phyloP scores from a whole-genome alignment of 2,113 vertebrate species.

The Mustela lutreola region DNA sequence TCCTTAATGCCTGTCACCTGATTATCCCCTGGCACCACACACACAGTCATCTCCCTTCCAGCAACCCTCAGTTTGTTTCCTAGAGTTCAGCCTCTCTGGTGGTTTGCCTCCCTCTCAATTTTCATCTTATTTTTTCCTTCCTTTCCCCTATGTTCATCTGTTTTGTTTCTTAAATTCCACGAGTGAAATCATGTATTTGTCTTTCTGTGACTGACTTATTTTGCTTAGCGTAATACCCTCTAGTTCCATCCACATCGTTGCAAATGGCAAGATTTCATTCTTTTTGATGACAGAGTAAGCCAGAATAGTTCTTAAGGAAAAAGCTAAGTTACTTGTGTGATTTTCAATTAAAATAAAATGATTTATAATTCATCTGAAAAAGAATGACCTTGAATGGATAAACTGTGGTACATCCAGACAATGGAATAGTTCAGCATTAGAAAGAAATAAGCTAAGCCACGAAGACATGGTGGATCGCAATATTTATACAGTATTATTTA shows the following conservation, averaged over 20 bases:
- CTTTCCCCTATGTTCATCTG: not conserved
- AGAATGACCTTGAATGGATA: not conserved
- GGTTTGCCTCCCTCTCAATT: not conserved
- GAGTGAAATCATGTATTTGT: not conserved
- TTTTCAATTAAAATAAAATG: not conserved
- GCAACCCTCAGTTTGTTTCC: not conserved
- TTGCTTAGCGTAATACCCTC: not conserved
- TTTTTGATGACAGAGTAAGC: not conserved
- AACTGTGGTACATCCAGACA: not conserved
- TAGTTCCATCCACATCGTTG: not conserved
- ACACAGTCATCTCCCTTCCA: not conserved
- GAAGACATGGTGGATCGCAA: not conserved
- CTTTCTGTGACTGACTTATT: not conserved
- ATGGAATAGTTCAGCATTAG: not conserved
- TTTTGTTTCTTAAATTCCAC: not conserved
- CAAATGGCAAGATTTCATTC: not conserved
- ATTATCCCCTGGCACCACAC: not conserved
- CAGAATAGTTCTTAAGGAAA: not conserved
- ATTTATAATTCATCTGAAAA: not conserved
- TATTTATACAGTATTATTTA: not conserved
- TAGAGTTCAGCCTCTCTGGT: not conserved
- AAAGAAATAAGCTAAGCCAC: not conserved
- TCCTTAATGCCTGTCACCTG: not conserved
- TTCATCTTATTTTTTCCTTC: not conserved
- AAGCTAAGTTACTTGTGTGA: not conserved